Percentiles rank a stretch among this genome's conserved stretches.
Evolutionary conservation across 2,113 vertebrate genomes (phyloP).

Genomic region (Petrocephalus zakoni): DNA sequence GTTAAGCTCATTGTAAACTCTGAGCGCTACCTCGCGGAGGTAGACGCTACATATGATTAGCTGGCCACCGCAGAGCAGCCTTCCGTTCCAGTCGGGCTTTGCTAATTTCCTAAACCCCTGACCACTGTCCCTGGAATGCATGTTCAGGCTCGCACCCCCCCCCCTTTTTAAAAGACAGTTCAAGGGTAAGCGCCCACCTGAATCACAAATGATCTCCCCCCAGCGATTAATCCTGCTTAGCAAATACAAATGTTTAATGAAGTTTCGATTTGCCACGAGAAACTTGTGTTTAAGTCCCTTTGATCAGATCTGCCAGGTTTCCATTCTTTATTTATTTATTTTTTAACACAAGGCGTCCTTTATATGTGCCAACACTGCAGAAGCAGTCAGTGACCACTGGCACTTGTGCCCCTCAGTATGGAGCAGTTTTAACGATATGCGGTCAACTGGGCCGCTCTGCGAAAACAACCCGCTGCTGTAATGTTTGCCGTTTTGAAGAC

Average conservation of each 20-base stretch:
- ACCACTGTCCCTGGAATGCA: conserved; percentile 48
- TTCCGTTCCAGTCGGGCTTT: conserved; percentile 72
- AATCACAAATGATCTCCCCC: conserved; percentile 45
- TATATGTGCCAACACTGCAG: neutral
- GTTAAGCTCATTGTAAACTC: conserved; percentile 80
- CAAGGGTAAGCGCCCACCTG: conserved; percentile 53
- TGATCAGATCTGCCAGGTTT: conserved; percentile 6
- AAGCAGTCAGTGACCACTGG: neutral
- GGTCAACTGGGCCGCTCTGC: neutral
- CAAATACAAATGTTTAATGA: conserved; percentile 36
- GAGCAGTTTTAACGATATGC: neutral
- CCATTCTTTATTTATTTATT: neutral
- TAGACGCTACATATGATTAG: conserved; percentile 68
- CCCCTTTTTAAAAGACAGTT: conserved; percentile 48
- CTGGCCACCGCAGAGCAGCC: conserved; percentile 63
- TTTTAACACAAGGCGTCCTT: neutral
- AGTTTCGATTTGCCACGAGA: conserved; percentile 34
- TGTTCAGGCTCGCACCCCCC: conserved; percentile 39
- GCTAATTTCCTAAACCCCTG: conserved; percentile 68
- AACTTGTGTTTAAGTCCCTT: conserved; percentile 26
- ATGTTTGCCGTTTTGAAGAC: neutral
- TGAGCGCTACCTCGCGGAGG: conserved; percentile 63
- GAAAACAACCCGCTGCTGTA: neutral
- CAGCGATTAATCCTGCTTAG: conserved; percentile 55
- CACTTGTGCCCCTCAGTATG: neutral